Evolutionary conservation across 2,888 invertebrate species (phyloP), one percentile per base, ranked within the genome.

Genomic region (Acleris emargana): DNA sequence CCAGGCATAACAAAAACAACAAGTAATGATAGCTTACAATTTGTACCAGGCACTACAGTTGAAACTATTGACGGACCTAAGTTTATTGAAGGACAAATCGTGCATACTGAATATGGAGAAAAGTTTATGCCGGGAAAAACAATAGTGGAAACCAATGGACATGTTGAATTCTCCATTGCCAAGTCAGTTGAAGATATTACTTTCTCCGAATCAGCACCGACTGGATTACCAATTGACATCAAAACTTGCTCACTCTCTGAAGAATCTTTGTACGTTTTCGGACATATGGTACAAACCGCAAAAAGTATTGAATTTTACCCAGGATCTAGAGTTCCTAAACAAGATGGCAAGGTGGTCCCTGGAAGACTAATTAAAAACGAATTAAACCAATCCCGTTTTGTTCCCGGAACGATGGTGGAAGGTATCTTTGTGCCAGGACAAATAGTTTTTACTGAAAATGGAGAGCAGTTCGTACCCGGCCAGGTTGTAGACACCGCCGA

Each of bases 391-490:
- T 94, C 95, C 18, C 90, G 94, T 67, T 95, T 95, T 82, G 94
- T 95, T 13, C 95, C 95, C 0, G 95, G 95, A 60, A 94, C 94
- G 76, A 94, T 95, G 93, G 93, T 94, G 0, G 94, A 95, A 74
- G 94, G 94, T 50, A 93, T 94, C 63, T 95, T 96, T 75, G 92
- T 95, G 17, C 95, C 95, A 0, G 95, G 95, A 3, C 95, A 95
- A 86, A 93, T 94, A 69, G 95, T 95, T 0, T 94, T 93, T 73
- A 95, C 95, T 6, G 95, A 95, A 76, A 94, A 93, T 67, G 95
- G 95, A 5, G 95, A 95, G 72, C 95, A 95, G 71, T 95, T 96
- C 76, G 94, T 95, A 5, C 95, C 95, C 0, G 96, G 95, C 0
- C 95, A 95, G 87, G 95, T 95, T 0, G 94, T 95, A n/a, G 95